Evolutionary conservation across 2,888 invertebrate species (phyloP).

Genomic region (Ischnura elegans): DNA sequence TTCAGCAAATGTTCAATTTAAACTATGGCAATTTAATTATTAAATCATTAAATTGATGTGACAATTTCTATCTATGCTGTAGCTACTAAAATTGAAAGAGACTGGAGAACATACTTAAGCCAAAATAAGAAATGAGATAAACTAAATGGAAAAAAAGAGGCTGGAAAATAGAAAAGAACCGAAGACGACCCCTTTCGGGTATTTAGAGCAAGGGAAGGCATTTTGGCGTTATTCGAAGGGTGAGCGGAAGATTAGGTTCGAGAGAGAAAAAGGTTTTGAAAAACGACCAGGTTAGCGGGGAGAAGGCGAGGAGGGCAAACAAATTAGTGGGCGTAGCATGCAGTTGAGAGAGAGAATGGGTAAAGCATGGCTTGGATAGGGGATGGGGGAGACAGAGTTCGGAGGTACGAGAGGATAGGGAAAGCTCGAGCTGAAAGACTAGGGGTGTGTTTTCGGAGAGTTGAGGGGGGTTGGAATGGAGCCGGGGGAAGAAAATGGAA

Average conservation of each 20-base stretch:
- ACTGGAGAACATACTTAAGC: too few relatives aligned
- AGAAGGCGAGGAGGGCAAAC: background rate
- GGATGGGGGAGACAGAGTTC: background rate
- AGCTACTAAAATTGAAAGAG: too few relatives aligned
- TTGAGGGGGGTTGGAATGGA: background rate
- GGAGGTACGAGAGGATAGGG: background rate
- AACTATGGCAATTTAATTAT: too few relatives aligned
- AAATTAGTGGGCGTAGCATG: background rate
- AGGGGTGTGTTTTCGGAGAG: background rate
- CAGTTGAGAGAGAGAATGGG: too few relatives aligned
- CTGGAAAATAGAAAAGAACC: background rate
- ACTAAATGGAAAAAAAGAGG: too few relatives aligned
- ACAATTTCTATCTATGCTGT: too few relatives aligned
- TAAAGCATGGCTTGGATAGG: background rate
- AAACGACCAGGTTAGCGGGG: slow-evolving; percentile 17
- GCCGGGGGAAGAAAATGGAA: background rate
- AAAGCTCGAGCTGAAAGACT: background rate
- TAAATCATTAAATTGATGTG: too few relatives aligned
- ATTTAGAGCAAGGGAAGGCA: background rate
- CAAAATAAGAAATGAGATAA: too few relatives aligned
- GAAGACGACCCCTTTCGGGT: background rate
- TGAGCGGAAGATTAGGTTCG: background rate
- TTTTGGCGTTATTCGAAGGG: background rate
- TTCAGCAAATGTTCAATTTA: too few relatives aligned
- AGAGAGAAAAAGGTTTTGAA: slow-evolving; percentile 43